Conservation (phyloP, 2,797 vertebrate species). For the Psittacula echo region DNA sequence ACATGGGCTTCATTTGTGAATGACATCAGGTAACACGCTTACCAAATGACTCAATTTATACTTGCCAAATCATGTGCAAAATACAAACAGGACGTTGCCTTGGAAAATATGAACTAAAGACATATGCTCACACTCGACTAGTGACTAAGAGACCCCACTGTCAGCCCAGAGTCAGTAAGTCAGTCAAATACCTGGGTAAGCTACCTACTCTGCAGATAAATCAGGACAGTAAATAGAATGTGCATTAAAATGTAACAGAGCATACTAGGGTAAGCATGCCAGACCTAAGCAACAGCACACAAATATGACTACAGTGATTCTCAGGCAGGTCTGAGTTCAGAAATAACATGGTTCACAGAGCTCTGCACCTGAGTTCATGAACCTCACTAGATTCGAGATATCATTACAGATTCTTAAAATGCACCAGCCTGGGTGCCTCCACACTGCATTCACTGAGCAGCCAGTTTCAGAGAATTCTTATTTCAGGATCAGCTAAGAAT, state of each 20-base stretch:
- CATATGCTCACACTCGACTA: background rate
- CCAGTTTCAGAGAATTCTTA: background rate
- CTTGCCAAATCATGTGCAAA: background rate
- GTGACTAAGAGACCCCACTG: background rate
- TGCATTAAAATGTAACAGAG: background rate
- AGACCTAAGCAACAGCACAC: background rate
- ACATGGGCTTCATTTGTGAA: background rate
- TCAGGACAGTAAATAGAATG: background rate
- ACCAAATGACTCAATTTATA: background rate
- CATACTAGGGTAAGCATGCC: background rate
- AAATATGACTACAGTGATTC: background rate
- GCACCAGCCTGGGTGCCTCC: background rate
- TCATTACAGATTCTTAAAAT: background rate
- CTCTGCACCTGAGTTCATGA: background rate
- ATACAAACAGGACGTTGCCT: background rate
- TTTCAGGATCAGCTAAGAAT: background rate
- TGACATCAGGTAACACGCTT: background rate
- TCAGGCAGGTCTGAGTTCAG: background rate
- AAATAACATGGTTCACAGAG: background rate
- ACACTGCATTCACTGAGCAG: background rate
- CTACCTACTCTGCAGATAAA: background rate
- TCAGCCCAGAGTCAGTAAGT: background rate
- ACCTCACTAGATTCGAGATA: background rate
- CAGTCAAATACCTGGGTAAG: background rate
- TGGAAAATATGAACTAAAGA: slow-evolving; percentile 11